These are phyloP conservation scores for Geodia barretti DNA, from an alignment of 37 sponge, comb jelly and placozoan species.

Conservation along the genomic window DNA sequence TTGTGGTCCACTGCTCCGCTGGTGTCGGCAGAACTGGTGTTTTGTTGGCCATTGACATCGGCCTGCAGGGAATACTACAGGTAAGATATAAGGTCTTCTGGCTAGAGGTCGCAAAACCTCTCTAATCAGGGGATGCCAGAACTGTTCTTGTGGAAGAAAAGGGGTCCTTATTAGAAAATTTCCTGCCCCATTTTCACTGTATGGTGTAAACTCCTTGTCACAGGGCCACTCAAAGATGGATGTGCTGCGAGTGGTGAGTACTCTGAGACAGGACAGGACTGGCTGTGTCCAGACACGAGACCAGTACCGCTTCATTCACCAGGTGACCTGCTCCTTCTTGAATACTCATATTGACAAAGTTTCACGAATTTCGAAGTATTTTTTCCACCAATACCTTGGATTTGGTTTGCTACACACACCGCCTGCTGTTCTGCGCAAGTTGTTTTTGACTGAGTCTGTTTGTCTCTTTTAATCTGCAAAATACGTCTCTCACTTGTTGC, in stretches of 20 bases:
- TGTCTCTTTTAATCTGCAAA: too few relatives aligned
- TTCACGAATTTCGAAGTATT: constrained; percentile 91
- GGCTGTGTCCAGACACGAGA: constrained; percentile 86
- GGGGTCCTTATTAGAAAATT: too few relatives aligned
- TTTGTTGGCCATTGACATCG: constrained; percentile 66
- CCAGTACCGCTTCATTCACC: constrained; percentile 75
- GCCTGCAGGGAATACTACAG: constrained; percentile 42
- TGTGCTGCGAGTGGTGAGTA: constrained; percentile 65
- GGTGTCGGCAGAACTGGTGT: constrained; percentile 89
- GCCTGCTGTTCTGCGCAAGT: too few relatives aligned
- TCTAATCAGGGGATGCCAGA: too few relatives aligned
- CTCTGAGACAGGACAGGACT: constrained; percentile 80
- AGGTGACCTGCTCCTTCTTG: constrained; percentile 20
- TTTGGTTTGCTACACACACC: too few relatives aligned
- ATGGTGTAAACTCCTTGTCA: not conserved
- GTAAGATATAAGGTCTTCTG: too few relatives aligned
- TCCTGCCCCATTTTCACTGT: too few relatives aligned
- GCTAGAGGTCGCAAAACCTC: too few relatives aligned
- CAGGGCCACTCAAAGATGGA: constrained; percentile 66
- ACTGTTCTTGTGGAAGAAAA: too few relatives aligned
- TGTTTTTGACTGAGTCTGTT: too few relatives aligned
- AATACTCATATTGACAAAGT: constrained; percentile 80
- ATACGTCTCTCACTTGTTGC: too few relatives aligned
- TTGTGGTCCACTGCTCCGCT: constrained; percentile 84
- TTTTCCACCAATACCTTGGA: too few relatives aligned